Evolutionary conservation across 2,113 vertebrate genomes (phyloP), one percentile per base, ranked within the genome.

Genomic region (Sinocyclocheilus anshuiensis): DNA sequence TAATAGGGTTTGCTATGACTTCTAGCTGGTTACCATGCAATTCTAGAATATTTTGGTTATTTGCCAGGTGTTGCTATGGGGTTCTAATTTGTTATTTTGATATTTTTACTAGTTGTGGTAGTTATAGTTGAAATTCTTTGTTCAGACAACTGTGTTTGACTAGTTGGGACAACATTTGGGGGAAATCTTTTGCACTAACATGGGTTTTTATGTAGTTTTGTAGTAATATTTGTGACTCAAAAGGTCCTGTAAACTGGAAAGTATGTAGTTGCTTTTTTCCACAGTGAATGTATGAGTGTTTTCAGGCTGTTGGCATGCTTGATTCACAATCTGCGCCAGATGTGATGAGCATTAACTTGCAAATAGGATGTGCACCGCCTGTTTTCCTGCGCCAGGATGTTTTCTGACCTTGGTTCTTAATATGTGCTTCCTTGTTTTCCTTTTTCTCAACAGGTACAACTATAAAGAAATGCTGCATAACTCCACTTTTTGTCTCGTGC

Each of bases 401-500:
- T 29, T 61, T 57, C 36, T 15, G 42, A 29, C 61, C 63, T 2
- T 18, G 48, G 13, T 20, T 71, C 33, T 71, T 71, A 71, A 71
- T 71, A 22, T 26, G 26, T 12, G 10, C 45, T 88, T 29, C 69
- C 11, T 86, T 57, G 55, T 57, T 57, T 55, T 57, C 67, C 90
- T 86, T 93, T 90, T 61, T 86, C 63, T 42, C 84, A 86, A 82
- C 90, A 99, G 98, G 93, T 99, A 97, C 89, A 97, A 99, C 95
- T 99, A 99, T 94, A 97, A 96, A 95, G 98, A 99, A 94, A 98
- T 99, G 97, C 96, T 99, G 93, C 97, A 98, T 96, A 99, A 99
- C 96, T 97, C 98, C 93, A 99, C 98, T 85, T 99, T 99, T 95
- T 99, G 98, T 94, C 95, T 99, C 94, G 98, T 99, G 91, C 98